Base-by-base conservation (phyloP, 2,113 vertebrate genomes). In the Hippocampus guttulatus region DNA sequence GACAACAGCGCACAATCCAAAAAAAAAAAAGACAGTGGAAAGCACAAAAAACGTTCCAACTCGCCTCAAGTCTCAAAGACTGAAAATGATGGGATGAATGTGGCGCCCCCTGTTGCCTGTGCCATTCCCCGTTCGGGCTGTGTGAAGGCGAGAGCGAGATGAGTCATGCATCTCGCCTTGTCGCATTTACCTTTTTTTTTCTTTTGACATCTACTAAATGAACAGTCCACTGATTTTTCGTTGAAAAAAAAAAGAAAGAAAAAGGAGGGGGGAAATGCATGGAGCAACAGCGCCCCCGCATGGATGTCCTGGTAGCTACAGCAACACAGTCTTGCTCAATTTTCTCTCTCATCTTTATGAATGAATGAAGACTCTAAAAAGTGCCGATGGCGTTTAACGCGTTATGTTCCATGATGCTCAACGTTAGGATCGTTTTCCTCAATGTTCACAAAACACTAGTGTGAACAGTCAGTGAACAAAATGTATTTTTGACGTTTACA, bases 271-370 rank as follows among this genome's bases (percentile, higher is more conserved):
- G 57, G 9, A 3, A 3, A 77, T 57, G 18, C 14, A 23, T 73
- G 70, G 81, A 76, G 20, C 84, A 73, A 89, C 85, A 89, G 30
- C 87, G 64, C 81, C 87, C 68, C 79, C 85, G 60, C 76, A 84
- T 88, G 89, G 88, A 63, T 47, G 27, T 12, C 5, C 4, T 30
- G 52, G 12, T 45, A 0, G 68, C 8, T 43, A 40, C 3, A 55
- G 40, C 52, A 40, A 27, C 18, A 54, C 25, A 58, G 14, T 3
- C 20, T 27, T 27, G 14, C 25, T 16, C 23, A 9, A 58, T 11
- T 58, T 33, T 33, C 12, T 49, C 9, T 45, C 43, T 33, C 30
- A 27, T 27, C 27, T 27, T 33, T 33, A 33, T 5, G 30, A 33
- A 33, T 33, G 30, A 33, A 33, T 33, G 30, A 33, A 33, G 30